A percentile compares a stretch with the other conserved stretches of the same genome.
Evolutionary conservation across 2,113 vertebrate species (phyloP).

Genomic region (Neotoma lepida): DNA sequence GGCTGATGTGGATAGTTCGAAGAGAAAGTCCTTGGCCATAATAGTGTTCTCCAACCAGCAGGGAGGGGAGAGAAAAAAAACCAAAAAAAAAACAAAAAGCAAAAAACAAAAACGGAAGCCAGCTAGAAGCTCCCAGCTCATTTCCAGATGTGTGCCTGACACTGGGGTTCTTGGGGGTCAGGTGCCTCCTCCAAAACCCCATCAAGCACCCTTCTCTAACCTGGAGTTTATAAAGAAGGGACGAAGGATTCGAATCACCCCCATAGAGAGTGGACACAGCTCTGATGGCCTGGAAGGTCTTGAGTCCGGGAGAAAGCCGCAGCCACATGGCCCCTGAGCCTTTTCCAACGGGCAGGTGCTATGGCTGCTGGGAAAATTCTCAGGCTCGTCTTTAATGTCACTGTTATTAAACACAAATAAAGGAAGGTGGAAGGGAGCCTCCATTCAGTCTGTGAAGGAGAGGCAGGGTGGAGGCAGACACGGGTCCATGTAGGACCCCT

Average conservation of each 20-base stretch:
- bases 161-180: background rate
- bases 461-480: fast-evolving
- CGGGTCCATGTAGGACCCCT: fast-evolving
- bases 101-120: background rate
- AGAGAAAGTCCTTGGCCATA: background rate
- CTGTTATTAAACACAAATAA: background rate
- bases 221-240: background rate
- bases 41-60: background rate
- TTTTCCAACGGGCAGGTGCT: background rate
- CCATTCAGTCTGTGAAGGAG: background rate
- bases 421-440: background rate
- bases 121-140: fast-evolving
- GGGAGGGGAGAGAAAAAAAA: background rate
- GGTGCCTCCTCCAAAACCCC: background rate
- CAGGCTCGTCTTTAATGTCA: too few relatives aligned
- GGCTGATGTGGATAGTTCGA: background rate
- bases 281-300: background rate
- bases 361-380: background rate
- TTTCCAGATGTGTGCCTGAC: background rate
- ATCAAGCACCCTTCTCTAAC: background rate
- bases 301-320: background rate
- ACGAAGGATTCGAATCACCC: background rate
- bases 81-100: too few relatives aligned
- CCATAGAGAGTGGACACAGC: background rate
- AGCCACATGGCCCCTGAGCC: background rate